phyloP scores from a whole-genome alignment of 2,797 vertebrate genomes.

The Pantherophis alleghaniensis region DNA sequence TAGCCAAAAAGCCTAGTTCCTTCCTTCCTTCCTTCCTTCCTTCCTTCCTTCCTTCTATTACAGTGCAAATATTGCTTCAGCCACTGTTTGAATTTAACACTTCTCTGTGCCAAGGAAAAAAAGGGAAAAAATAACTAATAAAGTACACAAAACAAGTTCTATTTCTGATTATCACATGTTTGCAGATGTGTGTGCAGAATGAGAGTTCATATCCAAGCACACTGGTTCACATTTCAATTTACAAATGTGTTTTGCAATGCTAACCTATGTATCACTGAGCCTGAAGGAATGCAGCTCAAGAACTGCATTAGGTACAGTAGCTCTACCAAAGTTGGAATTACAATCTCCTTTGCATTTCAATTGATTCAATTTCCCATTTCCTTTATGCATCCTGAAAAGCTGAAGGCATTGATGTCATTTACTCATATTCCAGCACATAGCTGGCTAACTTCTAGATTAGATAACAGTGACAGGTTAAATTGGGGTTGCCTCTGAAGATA shows the following conservation, averaged over 20 bases:
- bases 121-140: not conserved
- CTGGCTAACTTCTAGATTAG: not conserved
- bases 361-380: not conserved
- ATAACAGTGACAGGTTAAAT: not conserved
- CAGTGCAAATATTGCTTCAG: not conserved
- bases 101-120: not conserved
- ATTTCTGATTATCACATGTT: not conserved
- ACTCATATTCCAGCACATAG: not conserved
- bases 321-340: not conserved
- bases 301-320: not conserved
- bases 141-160: not conserved
- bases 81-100: not conserved
- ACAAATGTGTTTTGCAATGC: not conserved
- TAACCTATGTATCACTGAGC: not conserved
- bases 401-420: not conserved
- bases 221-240: not conserved
- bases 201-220: not conserved
- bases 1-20: not conserved
- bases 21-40: not conserved
- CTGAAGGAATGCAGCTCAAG: not conserved
- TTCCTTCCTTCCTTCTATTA: not conserved
- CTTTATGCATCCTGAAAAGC: not conserved
- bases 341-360: not conserved
- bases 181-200: not conserved
- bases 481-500: not conserved